Percentiles rank a stretch among this genome's conserved stretches.
Conservation (phyloP, 2,797 vertebrate genomes). For the Epinephelus coioides region DNA sequence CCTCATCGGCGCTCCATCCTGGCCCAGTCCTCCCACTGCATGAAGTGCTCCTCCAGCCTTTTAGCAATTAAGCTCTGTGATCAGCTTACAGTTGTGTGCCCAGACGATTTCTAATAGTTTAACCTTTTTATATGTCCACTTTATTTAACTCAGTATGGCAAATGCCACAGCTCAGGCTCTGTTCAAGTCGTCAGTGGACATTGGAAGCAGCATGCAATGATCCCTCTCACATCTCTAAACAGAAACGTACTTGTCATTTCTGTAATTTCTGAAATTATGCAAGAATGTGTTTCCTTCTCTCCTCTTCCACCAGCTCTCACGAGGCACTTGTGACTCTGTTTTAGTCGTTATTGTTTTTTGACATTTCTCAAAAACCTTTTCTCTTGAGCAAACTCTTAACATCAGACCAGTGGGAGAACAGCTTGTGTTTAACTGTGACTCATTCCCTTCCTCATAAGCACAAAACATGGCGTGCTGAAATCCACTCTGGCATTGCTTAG, state of each 20-base stretch:
- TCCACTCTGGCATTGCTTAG: conserved; percentile 52
- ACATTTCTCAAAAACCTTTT: conserved; percentile 24
- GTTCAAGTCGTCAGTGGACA: conserved; percentile 3
- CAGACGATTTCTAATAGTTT: conserved; percentile 42
- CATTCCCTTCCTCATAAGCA: conserved; percentile 71
- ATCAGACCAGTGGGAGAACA: conserved; percentile 67
- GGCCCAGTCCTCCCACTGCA: conserved; percentile 48
- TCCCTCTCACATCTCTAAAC: conserved; percentile 16
- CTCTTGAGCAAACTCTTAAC: conserved; percentile 45
- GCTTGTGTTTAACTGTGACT: conserved; percentile 74
- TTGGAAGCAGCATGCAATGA: neutral
- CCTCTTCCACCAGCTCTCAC: conserved; percentile 12
- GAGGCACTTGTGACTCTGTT: conserved; percentile 19
- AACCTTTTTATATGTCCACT: conserved; percentile 43
- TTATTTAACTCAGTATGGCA: conserved; percentile 27
- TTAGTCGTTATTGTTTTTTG: conserved; percentile 45
- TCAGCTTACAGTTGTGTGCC: conserved; percentile 35
- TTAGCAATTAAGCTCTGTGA: conserved; percentile 52
- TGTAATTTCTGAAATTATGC: neutral
- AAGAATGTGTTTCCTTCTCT: neutral
- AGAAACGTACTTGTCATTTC: neutral
- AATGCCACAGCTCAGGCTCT: neutral
- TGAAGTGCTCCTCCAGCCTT: conserved; percentile 35
- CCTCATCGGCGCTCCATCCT: conserved; percentile 39
- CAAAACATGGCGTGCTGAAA: conserved; percentile 62